Conservation (phyloP, 2,888 invertebrate genomes). For the Drosophila tanythrix region DNA sequence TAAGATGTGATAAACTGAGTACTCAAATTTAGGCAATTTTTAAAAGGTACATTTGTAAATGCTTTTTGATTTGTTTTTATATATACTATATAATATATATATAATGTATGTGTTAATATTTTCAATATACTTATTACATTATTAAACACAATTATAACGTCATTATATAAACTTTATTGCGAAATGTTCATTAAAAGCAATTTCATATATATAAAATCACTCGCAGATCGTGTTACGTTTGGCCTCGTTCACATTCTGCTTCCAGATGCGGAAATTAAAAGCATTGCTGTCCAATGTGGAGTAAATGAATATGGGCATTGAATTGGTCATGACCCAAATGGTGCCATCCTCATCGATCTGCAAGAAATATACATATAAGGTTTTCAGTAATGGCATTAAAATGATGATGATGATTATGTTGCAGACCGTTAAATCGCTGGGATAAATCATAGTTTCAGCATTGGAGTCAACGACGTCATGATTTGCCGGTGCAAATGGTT, state of each 20-base stretch:
- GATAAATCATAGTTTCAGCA: slow-evolving; percentile 88
- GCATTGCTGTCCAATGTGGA: slow-evolving; percentile 87
- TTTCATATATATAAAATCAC: slow-evolving; percentile 52
- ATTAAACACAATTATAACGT: slow-evolving; percentile 43
- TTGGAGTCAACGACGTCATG: slow-evolving; percentile 87
- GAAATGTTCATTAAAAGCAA: slow-evolving; percentile 58
- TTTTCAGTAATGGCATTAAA: not conserved
- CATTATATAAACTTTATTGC: slow-evolving; percentile 60
- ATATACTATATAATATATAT: slow-evolving; percentile 27
- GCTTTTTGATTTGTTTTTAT: slow-evolving; percentile 72
- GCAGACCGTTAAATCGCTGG: slow-evolving; percentile 87
- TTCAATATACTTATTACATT: slow-evolving; percentile 49
- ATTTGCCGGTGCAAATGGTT: slow-evolving; percentile 85
- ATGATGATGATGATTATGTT: not conserved
- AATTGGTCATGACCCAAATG: slow-evolving; percentile 89
- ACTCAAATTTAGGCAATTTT: slow-evolving; percentile 80
- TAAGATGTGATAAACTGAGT: slow-evolving; percentile 78
- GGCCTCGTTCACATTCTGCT: slow-evolving; percentile 84
- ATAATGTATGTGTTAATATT: slow-evolving; percentile 58
- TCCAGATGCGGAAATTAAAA: slow-evolving; percentile 88
- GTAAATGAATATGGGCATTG: slow-evolving; percentile 89
- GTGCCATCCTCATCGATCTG: slow-evolving; percentile 87
- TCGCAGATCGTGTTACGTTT: slow-evolving; percentile 85
- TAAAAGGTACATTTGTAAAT: slow-evolving; percentile 68
- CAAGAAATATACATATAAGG: slow-evolving; percentile 56